These are phyloP conservation scores for Lamellibrachia luymesi DNA, from an alignment of 1,140 invertebrate genomes.

Conservation along the genomic window DNA sequence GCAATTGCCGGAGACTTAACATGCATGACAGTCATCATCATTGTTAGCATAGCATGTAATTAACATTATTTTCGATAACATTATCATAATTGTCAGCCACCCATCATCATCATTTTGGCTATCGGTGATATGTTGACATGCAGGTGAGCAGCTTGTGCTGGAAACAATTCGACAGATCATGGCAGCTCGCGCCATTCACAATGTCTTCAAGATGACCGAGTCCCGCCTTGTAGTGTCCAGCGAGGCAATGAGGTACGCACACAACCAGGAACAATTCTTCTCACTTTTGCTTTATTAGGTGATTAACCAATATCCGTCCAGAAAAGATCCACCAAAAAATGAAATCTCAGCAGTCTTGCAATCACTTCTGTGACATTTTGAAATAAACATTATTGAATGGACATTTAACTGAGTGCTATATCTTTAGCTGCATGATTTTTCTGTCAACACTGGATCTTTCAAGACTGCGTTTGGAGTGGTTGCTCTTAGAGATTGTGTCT, in stretches of 20 bases:
- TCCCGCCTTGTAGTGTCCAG: constrained; percentile 55
- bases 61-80: neutral
- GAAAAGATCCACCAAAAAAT: neutral
- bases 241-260: constrained; percentile 51
- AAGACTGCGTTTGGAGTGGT: neutral
- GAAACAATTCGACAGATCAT: constrained; percentile 60
- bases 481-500: neutral
- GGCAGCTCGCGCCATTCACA: constrained; percentile 60
- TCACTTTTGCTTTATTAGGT: neutral
- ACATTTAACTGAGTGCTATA: neutral
- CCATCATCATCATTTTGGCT: neutral
- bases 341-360: neutral
- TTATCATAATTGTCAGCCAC: neutral
- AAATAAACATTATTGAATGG: neutral
- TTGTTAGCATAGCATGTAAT: neutral
- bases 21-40: neutral
- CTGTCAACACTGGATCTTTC: neutral
- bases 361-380: neutral
- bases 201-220: constrained; percentile 60
- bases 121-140: neutral
- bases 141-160: constrained; percentile 56
- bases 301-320: neutral
- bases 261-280: neutral
- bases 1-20: no score
- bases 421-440: neutral